Conservation (phyloP, 1,140 invertebrate genomes). For the Bombus waltoni region DNA sequence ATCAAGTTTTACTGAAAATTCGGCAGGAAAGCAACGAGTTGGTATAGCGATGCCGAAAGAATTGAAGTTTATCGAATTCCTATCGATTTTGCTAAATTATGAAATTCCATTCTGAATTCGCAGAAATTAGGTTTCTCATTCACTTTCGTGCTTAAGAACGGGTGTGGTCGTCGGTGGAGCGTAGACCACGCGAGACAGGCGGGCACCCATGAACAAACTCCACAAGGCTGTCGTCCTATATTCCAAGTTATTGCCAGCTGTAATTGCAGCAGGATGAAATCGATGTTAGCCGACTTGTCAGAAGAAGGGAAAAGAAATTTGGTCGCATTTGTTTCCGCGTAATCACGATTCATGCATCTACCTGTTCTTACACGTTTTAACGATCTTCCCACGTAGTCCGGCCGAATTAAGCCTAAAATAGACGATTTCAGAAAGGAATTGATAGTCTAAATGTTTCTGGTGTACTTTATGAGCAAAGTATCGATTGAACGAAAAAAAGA, state of each 20-base stretch:
- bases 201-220: constrained; percentile 42
- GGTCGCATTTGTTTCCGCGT: neutral
- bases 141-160: neutral
- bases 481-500: no score
- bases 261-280: constrained; percentile 45
- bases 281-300: constrained; percentile 48
- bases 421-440: no score
- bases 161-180: no score
- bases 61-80: neutral
- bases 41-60: no score
- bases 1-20: no score
- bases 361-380: neutral
- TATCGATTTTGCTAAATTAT: neutral
- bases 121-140: constrained; percentile 3
- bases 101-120: neutral
- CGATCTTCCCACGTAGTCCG: constrained; percentile 7
- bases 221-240: constrained; percentile 31
- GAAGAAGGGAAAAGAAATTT: constrained; percentile 27
- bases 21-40: no score
- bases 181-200: constrained; percentile 33
- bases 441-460: no score
- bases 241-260: constrained; percentile 36
- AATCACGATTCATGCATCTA: constrained; percentile 3
- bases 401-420: no score
- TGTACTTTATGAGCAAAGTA: no score